A percentile compares a stretch with the other conserved stretches of the same genome.
Evolutionary conservation across 2,888 invertebrate genomes (phyloP).

Genomic region (Habroteleia sp.): DNA sequence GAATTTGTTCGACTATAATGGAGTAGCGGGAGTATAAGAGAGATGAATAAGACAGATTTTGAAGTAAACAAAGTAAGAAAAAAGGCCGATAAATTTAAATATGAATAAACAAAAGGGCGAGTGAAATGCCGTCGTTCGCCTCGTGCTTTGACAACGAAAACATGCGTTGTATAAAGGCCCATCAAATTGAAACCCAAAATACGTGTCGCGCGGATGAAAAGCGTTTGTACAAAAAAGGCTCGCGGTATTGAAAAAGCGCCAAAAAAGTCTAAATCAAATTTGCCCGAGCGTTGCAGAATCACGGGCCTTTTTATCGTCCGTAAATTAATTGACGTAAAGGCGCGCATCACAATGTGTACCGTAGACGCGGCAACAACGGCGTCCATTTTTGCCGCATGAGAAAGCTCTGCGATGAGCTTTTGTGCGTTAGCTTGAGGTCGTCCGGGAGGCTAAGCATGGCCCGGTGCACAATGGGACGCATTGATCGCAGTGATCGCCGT

Average conservation of each 20-base stretch:
- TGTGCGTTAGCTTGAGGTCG: slow-evolving; percentile 52
- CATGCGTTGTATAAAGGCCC: slow-evolving; percentile 22
- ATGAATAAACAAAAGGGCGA: slow-evolving; percentile 6
- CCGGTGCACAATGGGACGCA: slow-evolving; percentile 73
- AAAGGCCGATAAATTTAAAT: neutral
- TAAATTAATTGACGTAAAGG: slow-evolving; percentile 62
- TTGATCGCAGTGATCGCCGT: slow-evolving; percentile 80
- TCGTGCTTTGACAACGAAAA: slow-evolving; percentile 12
- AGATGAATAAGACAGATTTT: too few relatives aligned
- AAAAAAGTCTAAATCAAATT: slow-evolving; percentile 36
- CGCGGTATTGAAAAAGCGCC: slow-evolving; percentile 30
- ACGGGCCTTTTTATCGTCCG: slow-evolving; percentile 47
- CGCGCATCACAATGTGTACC: slow-evolving; percentile 48
- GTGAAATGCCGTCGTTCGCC: slow-evolving; percentile 14
- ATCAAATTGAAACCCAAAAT: slow-evolving; percentile 55
- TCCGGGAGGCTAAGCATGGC: slow-evolving; percentile 50
- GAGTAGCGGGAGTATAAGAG: too few relatives aligned
- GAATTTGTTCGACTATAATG: too few relatives aligned
- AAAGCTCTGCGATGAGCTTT: slow-evolving; percentile 61
- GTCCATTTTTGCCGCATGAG: slow-evolving; percentile 56
- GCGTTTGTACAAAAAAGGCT: slow-evolving; percentile 33
- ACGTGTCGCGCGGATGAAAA: slow-evolving; percentile 41
- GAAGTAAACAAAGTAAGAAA: too few relatives aligned
- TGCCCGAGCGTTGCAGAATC: slow-evolving; percentile 45
- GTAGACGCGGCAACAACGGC: slow-evolving; percentile 50